Evolutionary conservation across 2,888 invertebrate species (phyloP), one percentile per base, ranked within the genome.

Genomic region (Druceiella hillmani): DNA sequence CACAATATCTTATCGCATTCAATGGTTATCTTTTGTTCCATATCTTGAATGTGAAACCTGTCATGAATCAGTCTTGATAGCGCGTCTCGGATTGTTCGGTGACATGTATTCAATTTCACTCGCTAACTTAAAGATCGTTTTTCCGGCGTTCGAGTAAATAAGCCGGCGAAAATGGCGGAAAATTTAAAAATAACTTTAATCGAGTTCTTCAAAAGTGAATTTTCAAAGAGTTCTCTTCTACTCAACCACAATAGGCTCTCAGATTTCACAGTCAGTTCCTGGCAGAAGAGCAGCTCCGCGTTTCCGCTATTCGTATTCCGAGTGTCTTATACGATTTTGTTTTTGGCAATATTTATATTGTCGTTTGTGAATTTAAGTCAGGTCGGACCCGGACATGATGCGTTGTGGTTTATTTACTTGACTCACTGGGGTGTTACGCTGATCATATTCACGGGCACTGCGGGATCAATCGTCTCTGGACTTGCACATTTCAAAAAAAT

Each of bases 371-470:
- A n/a, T n/a, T n/a, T n/a, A n/a, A n/a, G n/a, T n/a, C n/a, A n/a
- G 43, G 39, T 17, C 2, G 36, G 22, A 27, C 13, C 24, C 27
- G 43, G 41, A 39, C 24, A 43, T 1, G 12, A n/a, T 6, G 44
- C 42, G 29, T 56, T 54, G 41, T 75, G 75, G 74, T 66, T 66
- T 43, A 72, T 75, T 49, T 76, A 73, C 50, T 57, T 75, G 25
- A 76, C 76, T 9, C 72, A 75, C 52, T 75, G 75, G 74, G 74
- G 74, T 4, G 57, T 74, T 29, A 52, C 55, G 2, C 45, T 59
- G 17, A 62, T 62, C 44, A 44, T 61, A 3, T 38, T 64, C 2
- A 51, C 62, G 1, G 64, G 66, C 6, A 66, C 57, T 39, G 66
- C 66, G 26, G 56, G 61, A 2, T 51, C 55, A n/a, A 55, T 44